Evolutionary conservation across 2,113 vertebrate species (phyloP), one percentile per base, ranked within the genome.

Genomic region (Pteronura brasiliensis): DNA sequence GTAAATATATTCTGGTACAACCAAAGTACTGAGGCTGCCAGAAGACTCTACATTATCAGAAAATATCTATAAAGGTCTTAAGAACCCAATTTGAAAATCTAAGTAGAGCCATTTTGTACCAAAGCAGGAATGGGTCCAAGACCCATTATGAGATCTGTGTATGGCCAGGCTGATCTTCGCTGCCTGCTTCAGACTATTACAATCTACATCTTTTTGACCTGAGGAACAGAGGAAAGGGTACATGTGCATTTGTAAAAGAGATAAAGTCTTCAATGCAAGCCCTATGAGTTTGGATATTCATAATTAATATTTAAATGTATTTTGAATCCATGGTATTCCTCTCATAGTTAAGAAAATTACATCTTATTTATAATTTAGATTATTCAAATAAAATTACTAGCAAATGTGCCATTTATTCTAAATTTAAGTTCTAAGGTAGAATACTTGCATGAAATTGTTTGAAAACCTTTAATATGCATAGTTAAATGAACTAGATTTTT

Each of bases 341-440:
- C 34, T 86, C 23, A 27, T 21, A 72, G 31, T 71, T 91, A 80
- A 91, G 39, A 71, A 93, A 88, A 87, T 13, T 72, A 74, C 29
- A 71, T 42, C 55, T 95, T 81, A 63, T 71, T 91, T 97, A 85
- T 83, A 96, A 90, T 77, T 93, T 93, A 92, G 71, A 67, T 55
- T 71, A 82, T 79, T 31, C 12, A 96, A 86, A 83, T 89, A 92
- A 95, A 94, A 69, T 92, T 80, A 65, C 25, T 83, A 17, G 34
- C 44, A 77, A 82, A 77, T 79, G n/a, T 80, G 29, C 67, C 57
- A 76, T 69, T 93, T 90, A 31, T 25, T 84, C 25, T 79, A 65
- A 95, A 79, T 52, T 94, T 61, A 94, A n/a, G 8, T 86, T 86
- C 74, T 69, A 90, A 81, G 67, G 27, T 55, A 77, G 63, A 93